Conservation (phyloP, 2,888 invertebrate species). For the Drosophila rubida region DNA sequence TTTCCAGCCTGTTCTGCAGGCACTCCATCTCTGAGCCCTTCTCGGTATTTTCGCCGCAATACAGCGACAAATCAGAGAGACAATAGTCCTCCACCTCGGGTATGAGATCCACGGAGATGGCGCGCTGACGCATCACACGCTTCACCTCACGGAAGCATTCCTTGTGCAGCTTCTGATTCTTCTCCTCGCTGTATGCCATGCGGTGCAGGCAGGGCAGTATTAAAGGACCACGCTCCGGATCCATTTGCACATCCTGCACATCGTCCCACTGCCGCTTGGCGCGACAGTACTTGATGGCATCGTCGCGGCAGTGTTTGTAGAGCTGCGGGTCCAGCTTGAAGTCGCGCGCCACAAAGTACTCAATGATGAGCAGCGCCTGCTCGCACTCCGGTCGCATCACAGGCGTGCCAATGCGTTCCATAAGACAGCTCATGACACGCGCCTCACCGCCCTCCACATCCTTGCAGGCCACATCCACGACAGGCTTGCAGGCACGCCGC, state of each 20-base stretch:
- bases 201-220: constrained; percentile 96
- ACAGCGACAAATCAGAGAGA: constrained; percentile 92
- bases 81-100: constrained; percentile 97
- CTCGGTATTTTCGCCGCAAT: constrained; percentile 93
- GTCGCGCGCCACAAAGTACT: constrained; percentile 98
- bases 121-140: constrained; percentile 96
- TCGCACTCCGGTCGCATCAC: constrained; percentile 95
- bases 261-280: constrained; percentile 92
- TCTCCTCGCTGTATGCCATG: constrained; percentile 86
- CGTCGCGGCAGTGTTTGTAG: constrained; percentile 93
- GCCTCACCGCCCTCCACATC: constrained; percentile 91
- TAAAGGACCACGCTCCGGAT: constrained; percentile 92
- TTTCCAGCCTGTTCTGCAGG: constrained; percentile 93
- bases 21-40: constrained; percentile 97
- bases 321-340: constrained; percentile 96
- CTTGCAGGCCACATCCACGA: constrained; percentile 91
- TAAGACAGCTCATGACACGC: constrained; percentile 95
- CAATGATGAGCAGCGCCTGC: constrained; percentile 95
- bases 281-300: constrained; percentile 93
- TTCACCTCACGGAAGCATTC: constrained; percentile 90
- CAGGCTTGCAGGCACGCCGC: constrained; percentile 93
- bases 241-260: constrained; percentile 87
- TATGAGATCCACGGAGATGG: constrained; percentile 95
- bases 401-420: constrained; percentile 94
- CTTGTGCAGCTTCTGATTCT: constrained; percentile 86